Base-by-base conservation (phyloP, 2,113 vertebrate genomes). In the Siphamia tubifer region DNA sequence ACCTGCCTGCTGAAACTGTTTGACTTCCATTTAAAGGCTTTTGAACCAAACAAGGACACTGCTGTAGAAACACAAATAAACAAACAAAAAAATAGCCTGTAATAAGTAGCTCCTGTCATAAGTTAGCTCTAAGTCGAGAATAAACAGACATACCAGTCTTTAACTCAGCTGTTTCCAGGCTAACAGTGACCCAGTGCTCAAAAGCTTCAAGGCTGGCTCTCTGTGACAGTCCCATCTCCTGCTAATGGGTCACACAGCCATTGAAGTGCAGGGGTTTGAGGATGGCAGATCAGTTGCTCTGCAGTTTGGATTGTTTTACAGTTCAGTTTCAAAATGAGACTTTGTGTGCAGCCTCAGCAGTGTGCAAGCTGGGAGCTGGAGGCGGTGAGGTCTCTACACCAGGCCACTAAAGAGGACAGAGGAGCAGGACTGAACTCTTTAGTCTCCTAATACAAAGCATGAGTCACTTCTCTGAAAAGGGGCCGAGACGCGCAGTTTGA, bases 241-340 rank as follows among this genome's bases (percentile, higher is more conserved):
- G 25, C 60, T 90, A 86, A 90, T 85, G 79, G 82, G 60, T 86
- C 79, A 80, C 74, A 79, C 10, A 56, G 60, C 68, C 79, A 88
- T 89, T 86, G 82, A 77, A 78, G 73, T 75, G 57, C 45, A 66
- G 17, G 31, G 61, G 31, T 40, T 62, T 44, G 68, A 55, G 57
- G 72, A 35, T 65, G 57, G 44, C 74, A 58, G 78, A 79, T 83
- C 54, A 65, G 71, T 28, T 13, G 20, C 55, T 76, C 53, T 73
- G 52, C 38, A 56, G 53, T 56, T 65, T 63, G 49, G 58, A 80
- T 52, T 76, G 82, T 72, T 81, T 82, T 49, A 73, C 61, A 45
- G 61, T 77, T 73, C 65, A 34, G 70, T 64, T 80, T 66, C 47
- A 77, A 68, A 57, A 63, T 11, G 65, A 28, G 19, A 15, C n/a